Base-by-base conservation (phyloP, 2,113 vertebrate species). In the Pygoscelis antarcticus region DNA sequence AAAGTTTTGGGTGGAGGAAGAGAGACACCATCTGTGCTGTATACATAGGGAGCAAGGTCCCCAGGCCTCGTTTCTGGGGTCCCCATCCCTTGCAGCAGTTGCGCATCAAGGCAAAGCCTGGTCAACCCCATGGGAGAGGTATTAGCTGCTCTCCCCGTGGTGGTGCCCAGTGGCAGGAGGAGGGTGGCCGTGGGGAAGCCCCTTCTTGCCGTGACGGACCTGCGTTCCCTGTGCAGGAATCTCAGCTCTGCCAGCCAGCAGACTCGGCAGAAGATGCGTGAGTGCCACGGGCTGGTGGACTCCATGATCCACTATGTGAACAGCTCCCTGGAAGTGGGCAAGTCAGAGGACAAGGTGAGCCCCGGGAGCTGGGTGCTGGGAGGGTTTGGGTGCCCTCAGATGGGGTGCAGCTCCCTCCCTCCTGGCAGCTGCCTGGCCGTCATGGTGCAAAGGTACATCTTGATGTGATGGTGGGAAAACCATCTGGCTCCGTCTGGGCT, bases 201-300 rank as follows among this genome's bases (percentile, higher is more conserved):
- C 21, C 38, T 83, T 69, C 64, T 61, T 4, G 1, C 18, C 1
- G 0, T 22, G 62, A 57, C 2, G 7, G 7, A 26, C 34, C n/a
- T 22, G 11, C 1, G 0, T 90, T 83, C 42, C 36, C 12, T 6
- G 0, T 30, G 51, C 96, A 99, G 99, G 94, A 99, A 99, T 84
- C 96, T 99, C 98, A 99, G 99, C 97, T 99, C 99, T 1, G 99
- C 99, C 86, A 99, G 99, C 81, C 99, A 99, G 95, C 99, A 99
- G 90, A 99, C 99, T 1, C 98, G 99, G 44, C 99, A 99, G 98
- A 99, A 98, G 98, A 99, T 99, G 99, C 98, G 99, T 0, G 99
- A 99, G n/a, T 99, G 98, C 87, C 97, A 98, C 0, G 99, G 99
- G 60, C 98, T 99, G 89, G 98, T 99, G 94, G 99, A 99, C 38